A percentile compares a stretch with the other conserved stretches of the same genome.
phyloP scores from a whole-genome alignment of 1,140 invertebrate species.

The Arctopsyche grandis region DNA sequence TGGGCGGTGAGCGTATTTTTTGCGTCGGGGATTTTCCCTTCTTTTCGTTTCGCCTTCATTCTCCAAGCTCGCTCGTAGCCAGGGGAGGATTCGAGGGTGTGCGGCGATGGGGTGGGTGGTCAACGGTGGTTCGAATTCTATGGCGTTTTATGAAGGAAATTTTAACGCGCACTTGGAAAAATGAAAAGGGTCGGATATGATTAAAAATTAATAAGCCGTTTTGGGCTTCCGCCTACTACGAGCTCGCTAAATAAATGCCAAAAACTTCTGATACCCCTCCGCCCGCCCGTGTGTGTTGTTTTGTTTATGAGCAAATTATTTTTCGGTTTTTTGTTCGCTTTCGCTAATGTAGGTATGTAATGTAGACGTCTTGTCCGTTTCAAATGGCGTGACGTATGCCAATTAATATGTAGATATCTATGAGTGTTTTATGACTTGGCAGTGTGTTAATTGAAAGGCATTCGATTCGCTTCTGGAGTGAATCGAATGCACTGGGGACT shows the following conservation, averaged over 20 bases:
- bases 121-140: constrained; percentile 16
- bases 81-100: constrained; percentile 8
- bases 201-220: constrained; percentile 55
- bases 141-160: constrained; percentile 48
- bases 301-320: constrained; percentile 11
- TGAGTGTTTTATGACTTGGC: neutral
- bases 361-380: neutral
- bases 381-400: neutral
- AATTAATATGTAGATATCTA: no score
- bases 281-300: neutral
- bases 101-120: neutral
- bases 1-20: no score
- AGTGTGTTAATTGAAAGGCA: neutral
- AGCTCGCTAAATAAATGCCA: constrained; percentile 44
- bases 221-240: constrained; percentile 35
- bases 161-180: constrained; percentile 50
- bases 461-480: neutral
- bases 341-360: neutral
- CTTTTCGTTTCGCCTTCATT: constrained; percentile 8
- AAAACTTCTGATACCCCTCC: constrained; percentile 29
- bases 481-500: neutral
- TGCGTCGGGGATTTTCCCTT: constrained; percentile 19
- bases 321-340: neutral
- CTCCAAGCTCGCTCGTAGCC: neutral
- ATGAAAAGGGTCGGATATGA: constrained; percentile 54